A percentile compares a stretch with the other conserved stretches of the same genome.
phyloP scores from a whole-genome alignment of 2,113 vertebrate genomes.

The Otis tarda region DNA sequence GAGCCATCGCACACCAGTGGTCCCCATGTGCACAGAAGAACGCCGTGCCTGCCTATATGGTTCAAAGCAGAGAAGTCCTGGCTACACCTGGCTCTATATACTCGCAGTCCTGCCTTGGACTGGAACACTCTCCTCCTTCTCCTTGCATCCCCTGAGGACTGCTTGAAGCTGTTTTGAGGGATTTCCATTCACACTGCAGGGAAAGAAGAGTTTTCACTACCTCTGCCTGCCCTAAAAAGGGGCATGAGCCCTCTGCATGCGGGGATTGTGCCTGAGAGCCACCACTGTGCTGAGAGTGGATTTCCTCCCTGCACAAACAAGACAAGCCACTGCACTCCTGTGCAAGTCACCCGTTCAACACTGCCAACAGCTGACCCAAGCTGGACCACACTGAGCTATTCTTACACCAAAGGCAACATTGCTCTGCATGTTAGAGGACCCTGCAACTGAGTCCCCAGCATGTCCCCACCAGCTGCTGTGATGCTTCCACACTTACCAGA shows the following conservation, averaged over 20 bases:
- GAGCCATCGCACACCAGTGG: neutral
- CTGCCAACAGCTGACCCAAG: neutral
- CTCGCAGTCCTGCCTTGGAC: fast-evolving
- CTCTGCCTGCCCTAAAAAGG: neutral
- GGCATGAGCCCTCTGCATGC: neutral
- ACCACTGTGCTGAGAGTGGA: fast-evolving
- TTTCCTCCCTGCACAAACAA: neutral
- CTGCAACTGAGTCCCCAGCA: fast-evolving
- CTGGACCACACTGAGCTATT: neutral
- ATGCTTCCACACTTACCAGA: slow-evolving; percentile 79
- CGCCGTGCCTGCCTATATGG: fast-evolving
- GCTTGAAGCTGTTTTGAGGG: neutral
- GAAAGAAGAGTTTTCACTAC: neutral
- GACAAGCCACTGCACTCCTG: fast-evolving
- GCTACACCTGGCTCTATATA: neutral
- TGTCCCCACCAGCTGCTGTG: fast-evolving
- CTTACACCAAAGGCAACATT: neutral
- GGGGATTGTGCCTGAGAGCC: neutral
- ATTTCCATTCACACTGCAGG: neutral
- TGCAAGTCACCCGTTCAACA: fast-evolving
- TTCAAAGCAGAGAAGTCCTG: neutral
- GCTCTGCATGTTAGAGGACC: neutral
- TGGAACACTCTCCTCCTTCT: neutral
- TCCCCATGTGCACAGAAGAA: fast-evolving
- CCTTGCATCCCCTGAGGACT: neutral